Evolutionary conservation across 1,140 invertebrate genomes (phyloP).

Genomic region (Aphis gossypii): DNA sequence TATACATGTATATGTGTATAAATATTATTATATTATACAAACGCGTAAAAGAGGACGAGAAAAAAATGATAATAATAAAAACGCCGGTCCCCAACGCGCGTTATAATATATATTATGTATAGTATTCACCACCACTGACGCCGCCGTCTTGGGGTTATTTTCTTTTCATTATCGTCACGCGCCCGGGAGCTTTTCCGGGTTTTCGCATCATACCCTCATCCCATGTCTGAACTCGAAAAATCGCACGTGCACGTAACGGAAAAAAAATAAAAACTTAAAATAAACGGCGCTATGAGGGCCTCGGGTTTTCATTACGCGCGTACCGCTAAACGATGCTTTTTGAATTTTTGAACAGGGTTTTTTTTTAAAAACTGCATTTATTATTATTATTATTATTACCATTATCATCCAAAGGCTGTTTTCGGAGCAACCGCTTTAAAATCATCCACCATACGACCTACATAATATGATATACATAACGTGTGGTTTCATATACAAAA

Average conservation of each 20-base stretch:
- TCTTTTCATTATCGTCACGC: slow-evolving; percentile 55
- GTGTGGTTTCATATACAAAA: background rate
- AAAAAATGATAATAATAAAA: slow-evolving; percentile 13
- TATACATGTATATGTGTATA: slow-evolving; percentile 5
- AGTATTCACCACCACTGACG: background rate
- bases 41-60: background rate
- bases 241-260: background rate
- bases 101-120: background rate
- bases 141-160: slow-evolving; percentile 40
- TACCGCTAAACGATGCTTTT: slow-evolving; percentile 49
- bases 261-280: slow-evolving; percentile 27
- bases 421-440: background rate
- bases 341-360: slow-evolving; percentile 43
- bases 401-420: background rate
- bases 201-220: background rate
- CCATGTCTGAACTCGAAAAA: background rate
- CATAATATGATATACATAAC: background rate
- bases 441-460: background rate
- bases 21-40: background rate
- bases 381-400: background rate
- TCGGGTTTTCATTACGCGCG: slow-evolving; percentile 27
- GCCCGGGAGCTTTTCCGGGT: slow-evolving; percentile 43
- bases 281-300: background rate
- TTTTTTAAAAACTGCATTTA: background rate
- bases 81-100: background rate